These are phyloP conservation scores for Mormyrus hasselquistii DNA, from an alignment of 2,797 vertebrate species.

Conservation along the genomic window DNA sequence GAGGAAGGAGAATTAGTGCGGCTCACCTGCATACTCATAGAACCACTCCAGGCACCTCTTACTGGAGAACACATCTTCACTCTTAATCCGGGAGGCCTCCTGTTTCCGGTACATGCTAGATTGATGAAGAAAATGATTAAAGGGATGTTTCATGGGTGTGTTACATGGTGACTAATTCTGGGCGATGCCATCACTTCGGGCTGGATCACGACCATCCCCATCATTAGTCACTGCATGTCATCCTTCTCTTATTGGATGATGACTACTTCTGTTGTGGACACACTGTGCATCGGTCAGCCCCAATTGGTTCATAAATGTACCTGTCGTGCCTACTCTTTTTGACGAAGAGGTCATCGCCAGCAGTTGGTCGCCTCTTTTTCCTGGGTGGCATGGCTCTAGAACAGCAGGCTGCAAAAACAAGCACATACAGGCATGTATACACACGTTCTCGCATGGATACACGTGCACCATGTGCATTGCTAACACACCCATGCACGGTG, in stretches of 20 bases:
- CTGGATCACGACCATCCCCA: neutral
- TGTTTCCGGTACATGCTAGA: constrained; percentile 92
- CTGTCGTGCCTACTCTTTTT: constrained; percentile 98
- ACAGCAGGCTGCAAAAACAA: constrained; percentile 77
- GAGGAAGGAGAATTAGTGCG: neutral
- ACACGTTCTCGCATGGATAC: neutral
- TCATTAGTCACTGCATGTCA: neutral
- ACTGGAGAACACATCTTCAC: constrained; percentile 94
- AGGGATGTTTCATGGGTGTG: neutral
- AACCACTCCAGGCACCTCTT: constrained; percentile 99
- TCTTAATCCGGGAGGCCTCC: constrained; percentile 83
- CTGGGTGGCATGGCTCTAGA: constrained; percentile 97
- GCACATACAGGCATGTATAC: constrained; percentile 16
- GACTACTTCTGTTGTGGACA: neutral
- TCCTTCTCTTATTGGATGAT: neutral
- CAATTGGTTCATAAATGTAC: constrained; percentile 51
- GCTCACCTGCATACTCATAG: constrained; percentile 93
- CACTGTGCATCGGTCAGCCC: neutral
- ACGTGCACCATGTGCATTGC: neutral
- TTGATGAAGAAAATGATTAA: constrained; percentile 22
- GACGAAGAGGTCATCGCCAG: constrained; percentile 91
- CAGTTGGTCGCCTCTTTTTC: constrained; percentile 99
- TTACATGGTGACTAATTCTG: neutral
- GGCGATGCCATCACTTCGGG: neutral
- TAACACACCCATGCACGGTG: neutral